Evolutionary conservation across 1,140 invertebrate genomes (phyloP).

Genomic region (Neodiprion lecontei): DNA sequence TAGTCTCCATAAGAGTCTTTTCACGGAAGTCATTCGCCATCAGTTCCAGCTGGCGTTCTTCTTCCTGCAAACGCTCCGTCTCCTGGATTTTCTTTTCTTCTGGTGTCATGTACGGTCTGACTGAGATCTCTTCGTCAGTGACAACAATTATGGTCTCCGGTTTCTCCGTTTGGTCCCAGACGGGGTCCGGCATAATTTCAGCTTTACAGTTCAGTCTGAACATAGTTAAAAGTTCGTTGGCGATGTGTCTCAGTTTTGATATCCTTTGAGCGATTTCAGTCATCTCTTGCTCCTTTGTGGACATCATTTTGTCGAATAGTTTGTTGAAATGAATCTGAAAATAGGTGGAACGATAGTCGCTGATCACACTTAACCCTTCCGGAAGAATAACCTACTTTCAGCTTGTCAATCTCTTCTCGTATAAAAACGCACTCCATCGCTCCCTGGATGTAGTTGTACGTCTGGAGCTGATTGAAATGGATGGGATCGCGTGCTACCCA

Average conservation of each 20-base stretch:
- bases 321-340: conserved; percentile 58
- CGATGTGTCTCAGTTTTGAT: conserved; percentile 36
- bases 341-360: neutral
- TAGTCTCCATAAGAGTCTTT: conserved; percentile 70
- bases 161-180: conserved; percentile 37
- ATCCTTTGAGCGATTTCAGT: conserved; percentile 32
- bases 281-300: conserved; percentile 37
- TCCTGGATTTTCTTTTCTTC: conserved; percentile 56
- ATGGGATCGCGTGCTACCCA: conserved; percentile 50
- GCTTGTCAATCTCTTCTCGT: conserved; percentile 4
- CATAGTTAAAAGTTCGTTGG: conserved; percentile 38
- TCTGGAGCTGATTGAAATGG: conserved; percentile 38
- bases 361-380: no score
- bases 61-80: conserved; percentile 55
- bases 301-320: conserved; percentile 56
- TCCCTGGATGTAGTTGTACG: conserved; percentile 46
- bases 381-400: neutral
- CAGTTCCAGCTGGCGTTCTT: conserved; percentile 56
- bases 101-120: conserved; percentile 55
- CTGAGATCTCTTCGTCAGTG: conserved; percentile 56
- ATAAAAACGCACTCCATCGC: conserved; percentile 40
- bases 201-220: conserved; percentile 29
- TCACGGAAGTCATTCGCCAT: conserved; percentile 66
- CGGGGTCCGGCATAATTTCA: conserved; percentile 28
- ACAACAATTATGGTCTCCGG: conserved; percentile 35